Conservation (phyloP, 2,888 invertebrate species). For the Zelleria hepariella region DNA sequence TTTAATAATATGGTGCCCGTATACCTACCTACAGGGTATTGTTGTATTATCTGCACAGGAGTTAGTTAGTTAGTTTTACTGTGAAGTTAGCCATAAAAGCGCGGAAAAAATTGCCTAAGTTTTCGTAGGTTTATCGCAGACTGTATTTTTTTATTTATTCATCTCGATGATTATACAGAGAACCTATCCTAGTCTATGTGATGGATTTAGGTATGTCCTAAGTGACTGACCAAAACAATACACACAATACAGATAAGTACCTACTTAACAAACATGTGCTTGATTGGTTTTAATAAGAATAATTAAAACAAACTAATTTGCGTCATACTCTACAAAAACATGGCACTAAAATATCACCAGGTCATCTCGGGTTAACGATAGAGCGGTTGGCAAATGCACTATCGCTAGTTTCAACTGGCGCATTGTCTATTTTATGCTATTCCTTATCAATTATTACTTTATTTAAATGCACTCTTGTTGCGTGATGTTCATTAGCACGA, state of each 20-base stretch:
- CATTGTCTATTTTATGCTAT: not conserved
- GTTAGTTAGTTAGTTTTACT: too few species aligned
- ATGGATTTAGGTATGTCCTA: too few species aligned
- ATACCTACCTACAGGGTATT: not conserved
- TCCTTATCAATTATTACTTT: not conserved
- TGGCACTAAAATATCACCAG: not conserved
- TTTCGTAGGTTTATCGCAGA: too few species aligned
- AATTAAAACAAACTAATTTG: not conserved
- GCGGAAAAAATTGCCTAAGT: too few species aligned
- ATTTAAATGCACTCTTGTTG: not conserved
- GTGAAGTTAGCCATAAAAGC: too few species aligned
- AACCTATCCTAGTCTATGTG: too few species aligned
- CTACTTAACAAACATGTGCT: not conserved
- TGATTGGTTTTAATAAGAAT: not conserved
- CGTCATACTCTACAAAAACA: not conserved
- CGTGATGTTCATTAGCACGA: too few species aligned
- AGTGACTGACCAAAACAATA: too few species aligned
- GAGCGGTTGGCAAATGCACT: not conserved
- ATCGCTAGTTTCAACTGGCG: not conserved
- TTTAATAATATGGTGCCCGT: not conserved
- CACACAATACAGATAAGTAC: too few species aligned
- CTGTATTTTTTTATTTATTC: too few species aligned
- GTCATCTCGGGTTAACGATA: not conserved
- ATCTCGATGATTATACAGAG: too few species aligned
- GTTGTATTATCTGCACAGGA: not conserved